Evolutionary conservation across 2,888 invertebrate species (phyloP).

Genomic region (Chloroclystis v-ata): DNA sequence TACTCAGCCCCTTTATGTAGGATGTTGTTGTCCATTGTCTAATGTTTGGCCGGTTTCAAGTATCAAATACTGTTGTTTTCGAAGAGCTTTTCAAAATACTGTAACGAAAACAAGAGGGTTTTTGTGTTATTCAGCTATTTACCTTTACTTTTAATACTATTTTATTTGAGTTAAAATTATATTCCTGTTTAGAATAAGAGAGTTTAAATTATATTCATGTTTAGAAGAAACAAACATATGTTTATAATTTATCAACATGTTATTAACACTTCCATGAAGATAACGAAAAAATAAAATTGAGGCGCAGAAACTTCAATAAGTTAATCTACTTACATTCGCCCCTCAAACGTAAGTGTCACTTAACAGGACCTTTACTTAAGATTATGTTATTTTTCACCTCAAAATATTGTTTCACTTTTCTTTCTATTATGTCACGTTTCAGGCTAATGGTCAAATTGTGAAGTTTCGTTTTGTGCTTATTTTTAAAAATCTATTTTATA

Average conservation of each 20-base stretch:
- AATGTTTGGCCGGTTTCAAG: slow-evolving; percentile 22
- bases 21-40: slow-evolving; percentile 26
- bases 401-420: slow-evolving; percentile 17
- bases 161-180: no score
- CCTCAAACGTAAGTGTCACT: slow-evolving; percentile 18
- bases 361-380: slow-evolving; percentile 17
- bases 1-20: slow-evolving; percentile 28
- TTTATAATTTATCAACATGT: no score
- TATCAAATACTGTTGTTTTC: slow-evolving; percentile 10
- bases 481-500: neutral
- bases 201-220: no score
- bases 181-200: no score
- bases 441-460: slow-evolving; percentile 7
- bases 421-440: slow-evolving; percentile 15
- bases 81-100: slow-evolving; percentile 6
- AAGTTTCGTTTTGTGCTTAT: slow-evolving; percentile 4
- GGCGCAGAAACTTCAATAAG: slow-evolving; percentile 6
- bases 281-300: neutral
- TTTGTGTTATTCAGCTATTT: no score
- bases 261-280: neutral
- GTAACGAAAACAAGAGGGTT: neutral
- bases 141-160: no score
- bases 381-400: slow-evolving; percentile 21
- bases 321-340: slow-evolving; percentile 16
- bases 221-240: no score